Conservation (phyloP, 1,140 invertebrate species). For the Luehdorfia chinensis region DNA sequence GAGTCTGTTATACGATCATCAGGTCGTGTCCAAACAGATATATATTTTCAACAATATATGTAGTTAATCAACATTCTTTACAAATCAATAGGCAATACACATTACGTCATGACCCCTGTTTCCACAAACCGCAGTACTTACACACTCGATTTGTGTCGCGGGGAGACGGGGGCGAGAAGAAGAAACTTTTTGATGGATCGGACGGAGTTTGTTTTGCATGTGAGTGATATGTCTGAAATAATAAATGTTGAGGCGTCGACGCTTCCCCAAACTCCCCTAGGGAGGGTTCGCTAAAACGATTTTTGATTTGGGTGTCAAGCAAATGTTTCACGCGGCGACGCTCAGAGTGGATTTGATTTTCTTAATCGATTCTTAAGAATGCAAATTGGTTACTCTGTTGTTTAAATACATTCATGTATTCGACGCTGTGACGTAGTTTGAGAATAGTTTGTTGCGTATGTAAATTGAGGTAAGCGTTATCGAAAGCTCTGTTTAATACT, state of each 20-base stretch:
- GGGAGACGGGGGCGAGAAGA: slow-evolving; percentile 34
- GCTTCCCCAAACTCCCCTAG: slow-evolving; percentile 56
- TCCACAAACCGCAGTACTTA: slow-evolving; percentile 65
- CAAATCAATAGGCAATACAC: slow-evolving; percentile 21
- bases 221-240: slow-evolving; percentile 77
- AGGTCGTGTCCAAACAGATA: too few relatives aligned
- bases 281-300: slow-evolving; percentile 73
- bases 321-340: slow-evolving; percentile 73
- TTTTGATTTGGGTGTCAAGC: slow-evolving; percentile 77
- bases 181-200: slow-evolving; percentile 76
- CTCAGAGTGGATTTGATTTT: slow-evolving; percentile 71
- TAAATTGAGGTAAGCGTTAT: slow-evolving; percentile 56
- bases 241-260: slow-evolving; percentile 76
- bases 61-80: slow-evolving; percentile 9
- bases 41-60: too few relatives aligned
- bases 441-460: slow-evolving; percentile 31
- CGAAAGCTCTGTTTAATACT: slow-evolving; percentile 69
- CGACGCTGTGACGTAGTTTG: slow-evolving; percentile 12
- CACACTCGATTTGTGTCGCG: slow-evolving; percentile 71
- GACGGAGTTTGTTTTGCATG: slow-evolving; percentile 77
- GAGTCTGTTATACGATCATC: too few relatives aligned
- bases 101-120: slow-evolving; percentile 21
- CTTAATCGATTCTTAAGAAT: slow-evolving; percentile 69
- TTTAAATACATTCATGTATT: slow-evolving; percentile 17
- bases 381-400: slow-evolving; percentile 33